Evolutionary conservation across 2,888 invertebrate species (phyloP), one percentile per base, ranked within the genome.

Genomic region (Athetis lepigone): DNA sequence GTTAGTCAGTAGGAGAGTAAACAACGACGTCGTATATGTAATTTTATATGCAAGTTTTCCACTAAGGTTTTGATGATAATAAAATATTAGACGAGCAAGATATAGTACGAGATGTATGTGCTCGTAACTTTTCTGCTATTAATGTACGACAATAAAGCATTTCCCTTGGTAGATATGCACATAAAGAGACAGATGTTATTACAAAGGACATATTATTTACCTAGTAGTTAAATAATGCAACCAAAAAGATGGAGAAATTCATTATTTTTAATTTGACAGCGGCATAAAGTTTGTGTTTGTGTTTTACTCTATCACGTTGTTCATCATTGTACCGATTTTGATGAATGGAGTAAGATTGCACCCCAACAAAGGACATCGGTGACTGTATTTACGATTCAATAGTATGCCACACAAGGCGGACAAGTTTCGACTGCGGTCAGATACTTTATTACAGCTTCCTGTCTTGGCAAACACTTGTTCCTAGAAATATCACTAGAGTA

Each of bases 141-240:
- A 61, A 59, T 36, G 65, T 47, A 21, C 47, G 37, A 54, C 68
- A 50, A 25, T 73, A 67, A 74, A 74, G 11, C 23, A 56, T 56
- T 45, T 67, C 27, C 23, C 56, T 72, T 29, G 27, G 23, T 66
- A 29, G 13, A 21, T 33, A 9, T 33, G 55, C 36, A 16, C 37
- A 29, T 29, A 23, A 40, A 25, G 19, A 25, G 39, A 33, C 25
- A 36, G 33, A 40, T 70, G 45, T 62, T 46, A 46, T 62, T 18
- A 21, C 25, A 25, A 16, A 25, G 33, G 25, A 29, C 2, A 8
- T 40, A 57, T 70, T 40, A 61, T 70, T 33, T 64, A 46, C 61
- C 23, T 29, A 18, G 11, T 13, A 8, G 5, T 46, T 46, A 5
- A 2, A 13, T 5, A 5, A 16, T 9, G 29, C 5, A 13, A 16